phyloP scores from a whole-genome alignment of 92 coral and sea anemone genomes.

The Muricea muricata region DNA sequence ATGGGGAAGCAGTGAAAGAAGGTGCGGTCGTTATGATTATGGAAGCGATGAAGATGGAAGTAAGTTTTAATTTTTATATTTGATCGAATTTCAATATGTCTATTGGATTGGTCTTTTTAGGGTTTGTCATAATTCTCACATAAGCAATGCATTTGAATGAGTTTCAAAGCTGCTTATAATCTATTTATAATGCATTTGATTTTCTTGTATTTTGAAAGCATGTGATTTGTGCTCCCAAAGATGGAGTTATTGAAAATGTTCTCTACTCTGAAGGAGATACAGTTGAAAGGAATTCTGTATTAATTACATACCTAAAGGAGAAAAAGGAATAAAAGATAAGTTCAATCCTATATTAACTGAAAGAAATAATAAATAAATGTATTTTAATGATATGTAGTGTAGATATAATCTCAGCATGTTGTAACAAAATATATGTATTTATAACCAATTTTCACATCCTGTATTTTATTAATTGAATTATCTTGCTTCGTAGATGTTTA shows the following conservation, averaged over 20 bases:
- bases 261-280: slow-evolving; percentile 74
- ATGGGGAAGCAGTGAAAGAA: slow-evolving; percentile 84
- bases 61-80: slow-evolving; percentile 2
- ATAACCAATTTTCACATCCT: neutral
- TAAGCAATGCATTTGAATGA: too few species aligned
- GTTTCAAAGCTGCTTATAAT: too few species aligned
- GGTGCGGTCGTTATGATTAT: slow-evolving; percentile 89
- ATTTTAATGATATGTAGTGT: neutral
- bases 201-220: slow-evolving; percentile 61
- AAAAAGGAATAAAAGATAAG: slow-evolving; percentile 37
- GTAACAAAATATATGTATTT: neutral
- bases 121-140: too few species aligned
- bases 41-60: slow-evolving; percentile 99
- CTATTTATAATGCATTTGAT: too few species aligned
- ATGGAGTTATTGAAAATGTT: slow-evolving; percentile 79
- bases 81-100: neutral
- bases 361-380: neutral
- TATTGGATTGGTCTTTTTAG: too few species aligned
- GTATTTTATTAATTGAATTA: too few species aligned
- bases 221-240: slow-evolving; percentile 91
- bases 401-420: neutral
- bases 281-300: slow-evolving; percentile 86
- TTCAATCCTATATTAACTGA: slow-evolving; percentile 32
- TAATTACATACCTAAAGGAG: slow-evolving; percentile 74
- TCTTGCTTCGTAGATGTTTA: too few species aligned